These are phyloP conservation scores for Ctenopoma kingsleyae DNA, from an alignment of 2,797 vertebrate genomes.

Conservation along the genomic window DNA sequence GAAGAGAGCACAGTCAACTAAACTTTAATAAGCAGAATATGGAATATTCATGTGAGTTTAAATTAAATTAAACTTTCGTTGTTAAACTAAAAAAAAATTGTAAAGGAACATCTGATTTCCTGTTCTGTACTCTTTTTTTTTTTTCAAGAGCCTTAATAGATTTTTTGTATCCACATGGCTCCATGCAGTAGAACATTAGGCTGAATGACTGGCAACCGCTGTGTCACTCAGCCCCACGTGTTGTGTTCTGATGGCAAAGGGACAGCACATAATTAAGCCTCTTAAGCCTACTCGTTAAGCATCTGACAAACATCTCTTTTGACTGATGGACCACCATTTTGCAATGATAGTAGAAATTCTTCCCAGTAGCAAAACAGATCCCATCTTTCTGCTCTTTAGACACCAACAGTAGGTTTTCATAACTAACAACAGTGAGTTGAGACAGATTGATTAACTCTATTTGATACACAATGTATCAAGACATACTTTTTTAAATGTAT, in stretches of 20 bases:
- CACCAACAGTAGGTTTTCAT: not conserved
- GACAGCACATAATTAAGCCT: conserved; percentile 78
- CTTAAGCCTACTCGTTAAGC: conserved; percentile 72
- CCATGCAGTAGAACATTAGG: conserved; percentile 84
- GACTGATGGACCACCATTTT: conserved; percentile 75
- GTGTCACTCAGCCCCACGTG: conserved; percentile 80
- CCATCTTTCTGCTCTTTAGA: conserved; percentile 10
- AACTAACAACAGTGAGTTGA: not conserved
- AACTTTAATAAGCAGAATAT: not conserved
- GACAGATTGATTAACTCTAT: conserved; percentile 5
- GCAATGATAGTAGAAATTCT: conserved; percentile 31
- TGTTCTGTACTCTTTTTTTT: conserved; percentile 43
- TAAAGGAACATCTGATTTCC: conserved; percentile 31
- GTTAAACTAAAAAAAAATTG: not conserved
- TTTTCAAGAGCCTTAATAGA: conserved; percentile 73
- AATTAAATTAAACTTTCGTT: no score
- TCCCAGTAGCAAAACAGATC: conserved; percentile 26
- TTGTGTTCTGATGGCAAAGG: conserved; percentile 76
- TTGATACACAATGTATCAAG: conserved; percentile 16
- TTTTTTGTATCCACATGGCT: conserved; percentile 76
- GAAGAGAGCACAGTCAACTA: not conserved
- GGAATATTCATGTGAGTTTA: no score
- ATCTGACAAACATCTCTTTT: conserved; percentile 77
- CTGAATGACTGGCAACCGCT: conserved; percentile 82
- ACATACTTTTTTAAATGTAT: conserved; percentile 22